These are phyloP conservation scores for Planococcus citri DNA, from an alignment of 1,140 invertebrate genomes.

Conservation along the genomic window DNA sequence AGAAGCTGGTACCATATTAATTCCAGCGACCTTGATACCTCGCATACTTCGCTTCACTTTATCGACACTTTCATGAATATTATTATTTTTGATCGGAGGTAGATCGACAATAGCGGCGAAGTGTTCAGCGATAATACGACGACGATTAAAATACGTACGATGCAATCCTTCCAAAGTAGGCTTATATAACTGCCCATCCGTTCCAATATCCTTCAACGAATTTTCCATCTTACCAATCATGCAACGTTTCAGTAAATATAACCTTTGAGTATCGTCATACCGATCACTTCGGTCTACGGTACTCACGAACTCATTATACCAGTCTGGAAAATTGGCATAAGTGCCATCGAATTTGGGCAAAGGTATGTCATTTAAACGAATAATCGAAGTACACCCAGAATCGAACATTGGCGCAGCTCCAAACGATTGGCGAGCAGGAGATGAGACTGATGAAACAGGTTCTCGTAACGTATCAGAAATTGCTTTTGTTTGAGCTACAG, in stretches of 20 bases:
- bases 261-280: not conserved
- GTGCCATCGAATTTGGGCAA: not conserved
- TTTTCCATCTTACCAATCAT: not conserved
- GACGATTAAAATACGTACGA: not conserved
- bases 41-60: not conserved
- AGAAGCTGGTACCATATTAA: not conserved
- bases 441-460: too few species aligned
- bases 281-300: not conserved
- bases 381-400: too few species aligned
- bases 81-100: not conserved
- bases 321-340: not conserved
- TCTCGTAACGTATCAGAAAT: too few species aligned
- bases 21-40: not conserved
- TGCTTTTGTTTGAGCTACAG: too few species aligned
- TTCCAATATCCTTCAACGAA: not conserved
- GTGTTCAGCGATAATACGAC: not conserved
- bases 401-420: too few species aligned
- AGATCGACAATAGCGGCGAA: not conserved
- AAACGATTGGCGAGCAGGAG: too few species aligned
- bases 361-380: not conserved
- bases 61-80: not conserved
- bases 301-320: not conserved
- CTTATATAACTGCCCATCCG: not conserved
- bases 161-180: not conserved
- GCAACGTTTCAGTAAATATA: not conserved